A percentile compares a stretch with the other conserved stretches of the same genome.
These are phyloP conservation scores for Timema podura DNA, from an alignment of 2,888 invertebrate genomes.

Conservation along the genomic window DNA sequence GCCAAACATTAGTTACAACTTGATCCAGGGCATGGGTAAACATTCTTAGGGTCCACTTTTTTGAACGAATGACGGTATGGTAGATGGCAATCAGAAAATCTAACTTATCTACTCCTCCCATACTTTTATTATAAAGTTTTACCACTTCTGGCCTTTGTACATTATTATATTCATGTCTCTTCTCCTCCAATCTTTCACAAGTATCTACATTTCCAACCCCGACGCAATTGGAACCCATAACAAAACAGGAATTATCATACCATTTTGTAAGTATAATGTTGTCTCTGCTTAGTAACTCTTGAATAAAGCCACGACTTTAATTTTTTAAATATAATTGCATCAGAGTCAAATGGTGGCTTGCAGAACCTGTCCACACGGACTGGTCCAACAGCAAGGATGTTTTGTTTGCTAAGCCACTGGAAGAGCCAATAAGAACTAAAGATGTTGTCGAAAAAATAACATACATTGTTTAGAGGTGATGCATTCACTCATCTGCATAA, in stretches of 20 bases:
- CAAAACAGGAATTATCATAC: slow-evolving; percentile 32
- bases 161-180: slow-evolving; percentile 27
- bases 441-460: slow-evolving; percentile 32
- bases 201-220: not conserved
- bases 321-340: slow-evolving; percentile 20
- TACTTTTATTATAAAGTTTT: slow-evolving; percentile 31
- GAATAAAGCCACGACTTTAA: slow-evolving; percentile 15
- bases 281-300: slow-evolving; percentile 19
- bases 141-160: slow-evolving; percentile 31
- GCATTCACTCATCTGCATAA: slow-evolving; percentile 29
- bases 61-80: slow-evolving; percentile 26
- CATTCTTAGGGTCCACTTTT: slow-evolving; percentile 30
- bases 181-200: slow-evolving; percentile 22
- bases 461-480: slow-evolving; percentile 14
- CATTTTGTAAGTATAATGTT: slow-evolving; percentile 29
- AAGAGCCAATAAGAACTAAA: slow-evolving; percentile 30
- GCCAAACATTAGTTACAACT: slow-evolving; percentile 28
- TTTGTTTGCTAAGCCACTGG: slow-evolving; percentile 25
- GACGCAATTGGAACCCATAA: slow-evolving; percentile 32
- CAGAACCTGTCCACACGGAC: slow-evolving; percentile 24
- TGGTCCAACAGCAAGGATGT: slow-evolving; percentile 25
- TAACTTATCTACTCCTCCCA: slow-evolving; percentile 35
- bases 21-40: slow-evolving; percentile 31
- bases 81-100: slow-evolving; percentile 31
- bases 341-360: slow-evolving; percentile 24